phyloP scores from a whole-genome alignment of 2,113 vertebrate genomes.

The Aptenodytes patagonicus region DNA sequence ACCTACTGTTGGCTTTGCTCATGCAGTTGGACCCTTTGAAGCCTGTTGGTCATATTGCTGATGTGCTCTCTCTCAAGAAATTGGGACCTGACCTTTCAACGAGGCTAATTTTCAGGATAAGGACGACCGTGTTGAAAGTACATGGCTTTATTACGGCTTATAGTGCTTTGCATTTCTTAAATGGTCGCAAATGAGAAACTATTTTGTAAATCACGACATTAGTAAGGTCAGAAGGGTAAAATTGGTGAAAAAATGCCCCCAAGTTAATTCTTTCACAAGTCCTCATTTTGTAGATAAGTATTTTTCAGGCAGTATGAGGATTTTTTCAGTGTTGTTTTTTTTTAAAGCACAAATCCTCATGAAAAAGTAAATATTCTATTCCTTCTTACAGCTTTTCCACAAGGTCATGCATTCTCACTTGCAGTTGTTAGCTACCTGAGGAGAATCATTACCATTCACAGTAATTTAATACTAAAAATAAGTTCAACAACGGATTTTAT shows the following conservation, averaged over 20 bases:
- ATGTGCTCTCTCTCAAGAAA: neutral
- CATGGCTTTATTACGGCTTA: neutral
- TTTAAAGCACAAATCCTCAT: neutral
- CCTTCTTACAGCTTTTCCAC: neutral
- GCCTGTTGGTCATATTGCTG: accelerated
- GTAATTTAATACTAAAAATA: neutral
- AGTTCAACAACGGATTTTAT: neutral
- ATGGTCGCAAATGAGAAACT: neutral
- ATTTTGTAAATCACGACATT: neutral
- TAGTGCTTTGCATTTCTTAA: neutral
- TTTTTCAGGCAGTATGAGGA: neutral
- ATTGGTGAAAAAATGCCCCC: accelerated
- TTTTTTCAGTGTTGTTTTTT: neutral
- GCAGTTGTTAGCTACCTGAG: neutral
- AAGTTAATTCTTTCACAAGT: neutral
- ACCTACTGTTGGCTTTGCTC: neutral
- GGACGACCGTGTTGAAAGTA: neutral
- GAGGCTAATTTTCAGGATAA: neutral
- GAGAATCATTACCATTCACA: neutral
- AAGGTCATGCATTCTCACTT: neutral
- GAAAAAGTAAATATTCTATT: neutral
- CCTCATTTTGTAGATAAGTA: neutral
- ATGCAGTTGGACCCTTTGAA: accelerated
- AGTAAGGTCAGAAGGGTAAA: neutral
- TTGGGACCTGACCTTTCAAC: neutral